These are phyloP conservation scores for Chaetogeoica ovagalla DNA, from an alignment of 2,888 invertebrate species.

Conservation along the genomic window DNA sequence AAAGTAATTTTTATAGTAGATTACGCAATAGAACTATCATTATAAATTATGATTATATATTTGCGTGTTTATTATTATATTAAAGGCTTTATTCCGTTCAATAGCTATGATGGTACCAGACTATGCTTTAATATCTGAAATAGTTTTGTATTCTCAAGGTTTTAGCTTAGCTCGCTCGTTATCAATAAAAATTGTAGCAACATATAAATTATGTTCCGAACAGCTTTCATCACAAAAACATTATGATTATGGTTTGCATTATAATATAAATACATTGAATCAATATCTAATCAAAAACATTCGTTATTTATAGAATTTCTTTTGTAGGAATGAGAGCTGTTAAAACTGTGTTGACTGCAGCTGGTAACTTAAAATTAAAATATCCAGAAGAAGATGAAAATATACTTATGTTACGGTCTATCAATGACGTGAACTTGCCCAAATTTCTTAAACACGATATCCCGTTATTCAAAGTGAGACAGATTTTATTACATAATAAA, in stretches of 20 bases:
- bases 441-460: conserved; percentile 67
- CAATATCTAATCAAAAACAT: neutral
- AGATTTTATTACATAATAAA: too few relatives aligned
- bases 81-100: conserved; percentile 82
- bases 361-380: conserved; percentile 84
- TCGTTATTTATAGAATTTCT: neutral
- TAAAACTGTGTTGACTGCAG: conserved; percentile 76
- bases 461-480: conserved; percentile 30
- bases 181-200: conserved; percentile 90
- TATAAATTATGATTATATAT: neutral
- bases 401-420: conserved; percentile 81
- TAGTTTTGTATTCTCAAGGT: conserved; percentile 77
- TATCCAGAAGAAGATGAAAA: conserved; percentile 79
- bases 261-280: neutral
- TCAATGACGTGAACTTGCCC: conserved; percentile 92
- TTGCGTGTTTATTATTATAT: conserved; percentile 40
- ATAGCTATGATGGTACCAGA: conserved; percentile 99
- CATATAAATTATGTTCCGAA: conserved; percentile 91
- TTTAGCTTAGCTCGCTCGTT: conserved; percentile 62
- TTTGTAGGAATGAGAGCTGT: conserved; percentile 76
- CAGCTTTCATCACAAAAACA: conserved; percentile 92
- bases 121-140: conserved; percentile 92
- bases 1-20: conserved; percentile 64
- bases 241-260: conserved; percentile 82
- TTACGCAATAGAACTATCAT: neutral